These are phyloP conservation scores for Drosophila prostipennis DNA, from an alignment of 2,888 invertebrate genomes.

Conservation along the genomic window DNA sequence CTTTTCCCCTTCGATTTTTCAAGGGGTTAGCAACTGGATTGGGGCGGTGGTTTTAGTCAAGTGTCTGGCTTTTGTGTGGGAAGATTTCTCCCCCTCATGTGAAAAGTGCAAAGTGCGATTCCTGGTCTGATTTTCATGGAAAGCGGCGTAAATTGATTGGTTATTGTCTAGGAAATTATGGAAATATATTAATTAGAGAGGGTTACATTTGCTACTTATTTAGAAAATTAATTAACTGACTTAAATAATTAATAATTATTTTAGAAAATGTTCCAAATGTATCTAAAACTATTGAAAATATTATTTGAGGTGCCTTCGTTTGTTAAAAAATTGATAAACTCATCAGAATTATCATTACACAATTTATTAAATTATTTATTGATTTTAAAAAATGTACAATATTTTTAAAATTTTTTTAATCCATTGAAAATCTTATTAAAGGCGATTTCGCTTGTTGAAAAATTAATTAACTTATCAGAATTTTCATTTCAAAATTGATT, in stretches of 20 bases:
- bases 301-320: too few relatives aligned
- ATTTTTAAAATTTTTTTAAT: too few relatives aligned
- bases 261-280: too few relatives aligned
- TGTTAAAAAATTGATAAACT: too few relatives aligned
- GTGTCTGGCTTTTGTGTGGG: constrained; percentile 65
- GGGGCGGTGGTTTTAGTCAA: constrained; percentile 52
- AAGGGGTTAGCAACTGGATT: constrained; percentile 10
- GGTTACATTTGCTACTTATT: not conserved
- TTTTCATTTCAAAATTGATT: not conserved
- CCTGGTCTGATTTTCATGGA: constrained; percentile 8
- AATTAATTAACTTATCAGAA: too few relatives aligned
- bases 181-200: not conserved
- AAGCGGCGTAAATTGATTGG: not conserved
- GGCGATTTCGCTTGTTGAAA: too few relatives aligned
- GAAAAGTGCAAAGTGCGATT: constrained; percentile 30
- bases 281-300: too few relatives aligned
- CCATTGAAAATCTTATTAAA: too few relatives aligned
- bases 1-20: not conserved
- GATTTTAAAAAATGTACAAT: too few relatives aligned
- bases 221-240: not conserved
- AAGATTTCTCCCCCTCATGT: constrained; percentile 50
- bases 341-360: too few relatives aligned
- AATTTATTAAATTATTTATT: too few relatives aligned
- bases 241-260: not conserved
- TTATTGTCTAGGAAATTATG: constrained; percentile 13